These are phyloP conservation scores for Grallaria varia DNA, from an alignment of 2,113 vertebrate genomes.

Conservation along the genomic window DNA sequence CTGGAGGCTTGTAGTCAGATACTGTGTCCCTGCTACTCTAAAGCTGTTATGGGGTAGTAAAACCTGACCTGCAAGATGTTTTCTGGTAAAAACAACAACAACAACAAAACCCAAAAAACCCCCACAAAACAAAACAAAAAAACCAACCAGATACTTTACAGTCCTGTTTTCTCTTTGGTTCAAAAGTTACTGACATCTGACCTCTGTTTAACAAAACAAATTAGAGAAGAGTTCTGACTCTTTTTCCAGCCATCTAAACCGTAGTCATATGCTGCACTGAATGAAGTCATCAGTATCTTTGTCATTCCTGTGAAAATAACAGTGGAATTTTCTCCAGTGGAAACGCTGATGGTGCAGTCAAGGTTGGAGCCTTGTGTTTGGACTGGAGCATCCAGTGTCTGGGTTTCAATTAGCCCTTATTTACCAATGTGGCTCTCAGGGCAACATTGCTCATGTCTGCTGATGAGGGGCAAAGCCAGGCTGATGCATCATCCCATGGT, in stretches of 20 bases:
- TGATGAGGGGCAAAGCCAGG: not conserved
- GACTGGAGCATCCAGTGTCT: not conserved
- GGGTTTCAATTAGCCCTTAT: not conserved
- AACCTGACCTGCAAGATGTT: not conserved
- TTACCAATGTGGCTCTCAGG: not conserved
- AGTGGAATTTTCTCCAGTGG: not conserved
- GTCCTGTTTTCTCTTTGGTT: not conserved
- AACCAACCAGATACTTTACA: not conserved
- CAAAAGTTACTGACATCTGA: not conserved
- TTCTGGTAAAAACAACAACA: not conserved
- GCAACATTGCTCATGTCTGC: not conserved
- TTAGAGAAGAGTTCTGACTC: not conserved
- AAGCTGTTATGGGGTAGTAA: not conserved
- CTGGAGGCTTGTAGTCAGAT: not conserved
- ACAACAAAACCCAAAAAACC: no score
- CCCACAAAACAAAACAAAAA: no score
- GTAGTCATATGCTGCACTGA: not conserved
- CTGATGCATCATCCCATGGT: not conserved
- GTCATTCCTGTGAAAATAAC: not conserved
- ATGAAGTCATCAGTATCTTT: not conserved
- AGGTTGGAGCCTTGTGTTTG: not conserved
- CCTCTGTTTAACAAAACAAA: not conserved
- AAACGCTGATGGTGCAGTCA: not conserved
- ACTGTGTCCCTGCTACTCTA: not conserved
- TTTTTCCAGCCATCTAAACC: not conserved